These are phyloP conservation scores for Agrypnus murinus DNA, from an alignment of 2,888 invertebrate genomes.

Conservation along the genomic window DNA sequence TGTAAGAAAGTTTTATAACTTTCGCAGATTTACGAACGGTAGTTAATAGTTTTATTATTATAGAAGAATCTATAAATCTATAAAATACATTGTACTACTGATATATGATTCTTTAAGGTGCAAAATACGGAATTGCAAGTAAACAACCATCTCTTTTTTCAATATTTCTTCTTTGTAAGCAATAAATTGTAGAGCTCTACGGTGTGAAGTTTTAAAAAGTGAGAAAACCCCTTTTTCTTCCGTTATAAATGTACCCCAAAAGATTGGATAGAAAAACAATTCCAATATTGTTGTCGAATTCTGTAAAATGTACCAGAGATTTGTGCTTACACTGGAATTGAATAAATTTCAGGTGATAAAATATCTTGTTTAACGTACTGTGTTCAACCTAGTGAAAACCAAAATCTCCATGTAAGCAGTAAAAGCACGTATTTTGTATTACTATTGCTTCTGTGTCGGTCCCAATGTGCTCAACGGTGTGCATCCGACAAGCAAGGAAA, in stretches of 20 bases:
- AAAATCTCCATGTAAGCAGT: conserved; percentile 27
- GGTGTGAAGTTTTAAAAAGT: too few relatives aligned
- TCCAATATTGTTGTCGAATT: conserved; percentile 1
- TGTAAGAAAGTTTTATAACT: too few relatives aligned
- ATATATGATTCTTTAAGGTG: too few relatives aligned
- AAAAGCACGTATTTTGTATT: conserved; percentile 34
- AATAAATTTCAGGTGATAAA: conserved; percentile 26
- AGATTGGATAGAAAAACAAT: not conserved
- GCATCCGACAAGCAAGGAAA: conserved; percentile 23
- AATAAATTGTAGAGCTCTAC: too few relatives aligned
- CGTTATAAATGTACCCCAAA: not conserved
- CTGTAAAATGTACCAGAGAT: conserved; percentile 5
- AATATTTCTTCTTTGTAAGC: too few relatives aligned
- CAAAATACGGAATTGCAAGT: too few relatives aligned
- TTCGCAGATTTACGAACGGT: too few relatives aligned
- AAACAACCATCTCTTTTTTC: too few relatives aligned
- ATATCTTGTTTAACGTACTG: conserved; percentile 25
- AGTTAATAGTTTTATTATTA: too few relatives aligned
- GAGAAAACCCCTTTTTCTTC: not conserved
- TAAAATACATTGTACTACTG: too few relatives aligned
- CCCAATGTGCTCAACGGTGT: conserved; percentile 28
- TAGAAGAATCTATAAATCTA: too few relatives aligned
- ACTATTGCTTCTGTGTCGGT: conserved; percentile 7
- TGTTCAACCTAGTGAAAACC: conserved; percentile 22
- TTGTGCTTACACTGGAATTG: not conserved